These are phyloP conservation scores for Columbina picui DNA, from an alignment of 2,113 vertebrate species.

Conservation along the genomic window DNA sequence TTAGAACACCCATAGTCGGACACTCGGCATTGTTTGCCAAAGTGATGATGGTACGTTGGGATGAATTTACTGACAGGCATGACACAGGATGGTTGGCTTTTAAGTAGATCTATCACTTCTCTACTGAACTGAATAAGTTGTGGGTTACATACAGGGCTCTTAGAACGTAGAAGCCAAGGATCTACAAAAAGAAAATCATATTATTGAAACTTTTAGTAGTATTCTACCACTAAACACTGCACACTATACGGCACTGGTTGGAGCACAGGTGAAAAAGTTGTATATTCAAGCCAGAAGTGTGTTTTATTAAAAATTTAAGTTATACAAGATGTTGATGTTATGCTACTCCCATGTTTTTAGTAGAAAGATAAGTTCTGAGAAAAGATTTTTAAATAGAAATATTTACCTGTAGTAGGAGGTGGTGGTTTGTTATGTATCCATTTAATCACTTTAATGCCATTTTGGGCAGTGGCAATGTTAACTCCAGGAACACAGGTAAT, in stretches of 20 bases:
- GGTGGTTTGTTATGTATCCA: slow-evolving; percentile 98
- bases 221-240: neutral
- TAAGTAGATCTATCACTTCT: slow-evolving; percentile 94
- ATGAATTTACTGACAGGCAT: slow-evolving; percentile 94
- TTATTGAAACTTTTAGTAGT: neutral
- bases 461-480: slow-evolving; percentile 92
- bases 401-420: slow-evolving; percentile 85
- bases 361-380: neutral
- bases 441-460: slow-evolving; percentile 95
- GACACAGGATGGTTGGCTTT: slow-evolving; percentile 87
- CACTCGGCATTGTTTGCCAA: slow-evolving; percentile 96
- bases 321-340: neutral
- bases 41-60: slow-evolving; percentile 95
- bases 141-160: slow-evolving; percentile 95
- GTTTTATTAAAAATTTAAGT: neutral
- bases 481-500: slow-evolving; percentile 95
- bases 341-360: neutral
- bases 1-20: slow-evolving; percentile 96
- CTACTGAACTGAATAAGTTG: slow-evolving; percentile 97
- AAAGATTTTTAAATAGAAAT: neutral
- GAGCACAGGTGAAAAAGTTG: neutral
- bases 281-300: neutral
- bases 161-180: slow-evolving; percentile 92
- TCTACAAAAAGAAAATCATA: slow-evolving; percentile 65
- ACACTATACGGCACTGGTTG: neutral